Evolutionary conservation across 1,140 invertebrate genomes (phyloP), one percentile per base, ranked within the genome.

Genomic region (Drosophila pseudoananassae): DNA sequence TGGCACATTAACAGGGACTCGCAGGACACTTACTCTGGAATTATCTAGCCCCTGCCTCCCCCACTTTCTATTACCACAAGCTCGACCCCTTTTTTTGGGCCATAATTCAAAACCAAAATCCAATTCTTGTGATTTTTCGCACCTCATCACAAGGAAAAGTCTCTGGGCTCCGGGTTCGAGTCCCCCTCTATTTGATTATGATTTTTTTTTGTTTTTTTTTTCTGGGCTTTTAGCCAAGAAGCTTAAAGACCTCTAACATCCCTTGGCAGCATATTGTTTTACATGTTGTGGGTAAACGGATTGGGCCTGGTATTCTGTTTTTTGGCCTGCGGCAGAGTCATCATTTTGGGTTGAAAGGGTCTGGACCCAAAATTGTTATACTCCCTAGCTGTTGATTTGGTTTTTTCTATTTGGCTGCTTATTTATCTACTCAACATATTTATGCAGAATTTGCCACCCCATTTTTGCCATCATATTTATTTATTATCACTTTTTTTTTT

Each of bases 111-210:
- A 17, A 50, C 61, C 10, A 29, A 61, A 61, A 64, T 65, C 69
- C 61, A 68, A 80, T 80, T 85, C 29, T 46, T 57, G 54, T 73
- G 66, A 85, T 69, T 84, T 82, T 76, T 85, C 77, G 72, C 80
- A 87, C 77, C 81, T 85, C 74, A 78, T 65, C 66, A 60, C 58
- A 25, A 43, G 9, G 54, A 15, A 10, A 33, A 10, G 31, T 33
- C 31, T 20, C 8, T 52, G 14, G 23, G 29, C 17, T 25, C 23
- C 9, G 33, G 33, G 9, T 12, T 4, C 10, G 10, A 2, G 29
- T 33, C 10, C 31, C 10, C 31, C 3, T 33, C 31, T 10, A 10
- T 33, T 33, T 10, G 31, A 33, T 33, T 12, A 33, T 33, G 8
- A 9, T 33, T 3, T 9, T 33, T 33, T 33, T 9, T 33, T 10